Evolutionary conservation across 2,888 invertebrate genomes (phyloP).

Genomic region (Lycia hirtaria): DNA sequence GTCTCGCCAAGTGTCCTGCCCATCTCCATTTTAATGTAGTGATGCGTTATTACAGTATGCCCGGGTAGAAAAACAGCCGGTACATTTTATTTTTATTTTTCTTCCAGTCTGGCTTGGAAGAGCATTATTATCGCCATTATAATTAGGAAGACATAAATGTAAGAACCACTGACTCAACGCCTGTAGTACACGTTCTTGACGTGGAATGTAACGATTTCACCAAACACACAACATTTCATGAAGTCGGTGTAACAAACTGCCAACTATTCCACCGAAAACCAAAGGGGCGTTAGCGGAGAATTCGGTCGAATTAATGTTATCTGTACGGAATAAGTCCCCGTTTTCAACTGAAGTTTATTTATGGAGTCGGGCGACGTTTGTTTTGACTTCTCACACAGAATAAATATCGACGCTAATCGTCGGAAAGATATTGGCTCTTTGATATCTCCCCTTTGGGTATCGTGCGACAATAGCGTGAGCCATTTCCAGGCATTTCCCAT

Average conservation of each 20-base stretch:
- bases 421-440: slow-evolving; percentile 66
- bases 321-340: slow-evolving; percentile 40
- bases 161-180: neutral
- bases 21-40: too few relatives aligned
- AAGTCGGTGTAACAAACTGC: slow-evolving; percentile 11
- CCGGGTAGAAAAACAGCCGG: too few relatives aligned
- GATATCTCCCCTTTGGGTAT: slow-evolving; percentile 74
- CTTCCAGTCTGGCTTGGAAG: too few relatives aligned
- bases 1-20: too few relatives aligned
- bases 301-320: slow-evolving; percentile 35
- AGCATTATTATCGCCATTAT: too few relatives aligned
- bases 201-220: slow-evolving; percentile 17
- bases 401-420: slow-evolving; percentile 76
- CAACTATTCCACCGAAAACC: slow-evolving; percentile 26
- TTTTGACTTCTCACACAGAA: slow-evolving; percentile 75
- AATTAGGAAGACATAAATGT: too few relatives aligned
- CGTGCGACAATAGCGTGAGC: slow-evolving; percentile 77
- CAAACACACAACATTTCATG: slow-evolving; percentile 17
- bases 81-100: too few relatives aligned
- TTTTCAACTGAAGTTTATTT: slow-evolving; percentile 43
- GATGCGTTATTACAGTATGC: too few relatives aligned
- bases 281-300: slow-evolving; percentile 29
- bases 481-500: slow-evolving; percentile 82
- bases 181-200: too few relatives aligned
- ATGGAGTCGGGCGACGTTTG: slow-evolving; percentile 53